Base-by-base conservation (phyloP, 2,113 vertebrate species). In the Tautogolabrus adspersus region DNA sequence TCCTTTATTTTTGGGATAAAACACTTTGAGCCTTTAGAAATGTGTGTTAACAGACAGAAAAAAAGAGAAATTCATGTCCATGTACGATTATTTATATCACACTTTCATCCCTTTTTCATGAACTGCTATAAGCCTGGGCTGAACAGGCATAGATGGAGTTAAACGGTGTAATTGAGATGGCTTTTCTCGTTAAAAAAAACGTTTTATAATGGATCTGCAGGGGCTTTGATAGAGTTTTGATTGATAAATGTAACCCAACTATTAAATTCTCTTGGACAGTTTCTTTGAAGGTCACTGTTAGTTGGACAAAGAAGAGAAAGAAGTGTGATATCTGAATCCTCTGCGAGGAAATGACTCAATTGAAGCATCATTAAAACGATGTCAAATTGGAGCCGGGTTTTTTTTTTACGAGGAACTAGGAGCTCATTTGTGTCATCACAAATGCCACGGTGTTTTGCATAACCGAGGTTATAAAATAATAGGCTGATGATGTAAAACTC, bases 401-500 rank as follows among this genome's bases (percentile, higher is more conserved):
- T 78, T 34, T 34, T 34, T 34, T 83, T 72, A 72, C n/a, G 72
- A 77, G 62, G 70, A 76, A 71, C 68, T 66, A 23, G 42, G 55
- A 67, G 68, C 73, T 76, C 57, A 15, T 82, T 76, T 68, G 77
- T 83, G 77, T 80, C 86, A 77, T 70, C 77, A 79, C 60, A 84
- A 88, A 85, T 85, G 77, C 75, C 84, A 68, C 64, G 1, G 76
- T 69, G 65, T 84, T 91, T 81, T 87, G 71, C 81, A 75, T 84
- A 81, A 81, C 2, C 72, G 57, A 74, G 83, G 85, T 87, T 82
- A 65, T 82, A 60, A 85, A 86, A 84, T 88, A 82, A 79, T 74
- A 19, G 77, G 84, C 75, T 55, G 69, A 57, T 84, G 59, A 87
- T 77, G 68, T 68, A 84, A 77, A 86, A 79, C 66, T 70, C 69